Conservation (phyloP, 2,888 invertebrate genomes). For the Chirona hameri region DNA sequence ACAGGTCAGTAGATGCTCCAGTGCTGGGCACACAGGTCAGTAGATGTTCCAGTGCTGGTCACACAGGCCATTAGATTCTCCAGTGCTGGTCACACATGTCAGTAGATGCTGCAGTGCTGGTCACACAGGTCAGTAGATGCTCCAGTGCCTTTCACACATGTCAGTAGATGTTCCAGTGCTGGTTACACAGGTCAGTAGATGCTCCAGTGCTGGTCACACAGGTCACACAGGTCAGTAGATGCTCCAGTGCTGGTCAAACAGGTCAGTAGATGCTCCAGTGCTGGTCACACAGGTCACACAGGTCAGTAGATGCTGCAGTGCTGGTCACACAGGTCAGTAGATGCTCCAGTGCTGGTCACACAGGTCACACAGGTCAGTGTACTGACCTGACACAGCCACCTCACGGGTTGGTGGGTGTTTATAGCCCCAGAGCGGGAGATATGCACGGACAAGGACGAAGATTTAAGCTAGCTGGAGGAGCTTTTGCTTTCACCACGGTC, state of each 20-base stretch:
- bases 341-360: too few relatives aligned
- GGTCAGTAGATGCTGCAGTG: conserved; percentile 75
- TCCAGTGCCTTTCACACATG: conserved; percentile 52
- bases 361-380: too few relatives aligned
- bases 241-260: conserved; percentile 54
- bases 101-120: conserved; percentile 68
- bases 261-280: conserved; percentile 75
- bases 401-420: too few relatives aligned
- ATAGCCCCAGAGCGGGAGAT: too few relatives aligned
- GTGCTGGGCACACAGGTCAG: conserved; percentile 49
- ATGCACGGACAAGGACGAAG: too few relatives aligned
- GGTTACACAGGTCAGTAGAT: conserved; percentile 63
- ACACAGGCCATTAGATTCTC: conserved; percentile 63
- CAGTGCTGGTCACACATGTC: conserved; percentile 51
- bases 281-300: conserved; percentile 11
- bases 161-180: conserved; percentile 71
- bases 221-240: too few relatives aligned
- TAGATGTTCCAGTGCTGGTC: conserved; percentile 64
- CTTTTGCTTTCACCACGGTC: too few relatives aligned
- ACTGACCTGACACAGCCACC: too few relatives aligned
- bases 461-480: too few relatives aligned
- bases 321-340: background rate
- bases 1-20: conserved; percentile 75
- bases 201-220: conserved; percentile 54
- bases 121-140: conserved; percentile 65